A percentile compares a stretch with the other conserved stretches of the same genome.
These are phyloP conservation scores for Odontophorus gujanensis DNA, from an alignment of 2,113 vertebrate genomes.

Conservation along the genomic window DNA sequence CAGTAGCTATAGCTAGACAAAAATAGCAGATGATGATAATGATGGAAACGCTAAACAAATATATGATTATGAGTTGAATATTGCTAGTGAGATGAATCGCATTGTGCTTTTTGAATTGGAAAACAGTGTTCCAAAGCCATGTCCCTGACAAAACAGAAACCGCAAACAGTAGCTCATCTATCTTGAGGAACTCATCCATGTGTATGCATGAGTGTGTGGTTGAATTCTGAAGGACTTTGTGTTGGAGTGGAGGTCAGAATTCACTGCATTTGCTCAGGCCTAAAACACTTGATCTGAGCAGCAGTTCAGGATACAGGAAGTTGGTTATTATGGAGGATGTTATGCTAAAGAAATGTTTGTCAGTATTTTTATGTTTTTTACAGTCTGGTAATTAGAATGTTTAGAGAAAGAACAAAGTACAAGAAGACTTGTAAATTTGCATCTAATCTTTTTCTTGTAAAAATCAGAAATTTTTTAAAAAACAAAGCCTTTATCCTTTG, in stretches of 20 bases:
- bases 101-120: conserved; percentile 39
- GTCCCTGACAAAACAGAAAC: neutral
- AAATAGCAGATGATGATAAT: conserved; percentile 1
- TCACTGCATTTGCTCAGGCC: neutral
- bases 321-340: neutral
- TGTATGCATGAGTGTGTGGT: neutral
- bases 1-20: neutral
- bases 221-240: neutral
- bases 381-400: neutral
- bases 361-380: neutral
- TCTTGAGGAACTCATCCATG: neutral
- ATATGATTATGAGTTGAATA: neutral
- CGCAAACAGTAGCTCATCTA: neutral
- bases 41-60: conserved; percentile 29
- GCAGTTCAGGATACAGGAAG: neutral
- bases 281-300: neutral
- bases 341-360: neutral
- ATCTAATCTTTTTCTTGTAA: neutral
- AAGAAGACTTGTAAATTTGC: neutral
- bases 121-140: neutral
- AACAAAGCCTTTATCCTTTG: neutral
- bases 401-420: neutral
- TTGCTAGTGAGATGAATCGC: conserved; percentile 49
- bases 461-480: neutral
- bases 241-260: neutral